Evolutionary conservation across 2,113 vertebrate species (phyloP).

Genomic region (Alethe castanea): DNA sequence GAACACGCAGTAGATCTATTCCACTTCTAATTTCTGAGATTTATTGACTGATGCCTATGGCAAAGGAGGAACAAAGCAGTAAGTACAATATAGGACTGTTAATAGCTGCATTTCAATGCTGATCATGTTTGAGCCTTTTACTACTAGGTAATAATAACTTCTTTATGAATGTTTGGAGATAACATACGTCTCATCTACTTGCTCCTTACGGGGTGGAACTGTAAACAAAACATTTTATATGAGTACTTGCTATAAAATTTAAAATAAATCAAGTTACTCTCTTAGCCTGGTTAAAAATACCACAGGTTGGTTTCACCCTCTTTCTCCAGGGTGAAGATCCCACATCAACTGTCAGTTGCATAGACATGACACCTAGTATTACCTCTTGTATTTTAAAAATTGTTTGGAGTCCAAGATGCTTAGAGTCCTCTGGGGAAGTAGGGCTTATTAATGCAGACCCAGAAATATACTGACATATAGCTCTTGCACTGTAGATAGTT

Average conservation of each 20-base stretch:
- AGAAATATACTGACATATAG: neutral
- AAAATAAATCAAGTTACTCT: slow-evolving; percentile 34
- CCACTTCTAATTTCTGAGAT: neutral
- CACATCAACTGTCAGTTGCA: neutral
- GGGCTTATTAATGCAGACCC: neutral
- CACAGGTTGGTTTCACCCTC: neutral
- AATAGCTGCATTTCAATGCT: neutral
- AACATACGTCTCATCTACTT: slow-evolving; percentile 6
- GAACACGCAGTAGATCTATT: neutral
- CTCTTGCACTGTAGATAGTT: neutral
- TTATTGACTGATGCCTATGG: neutral
- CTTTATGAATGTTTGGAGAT: slow-evolving; percentile 37
- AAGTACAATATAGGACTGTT: neutral
- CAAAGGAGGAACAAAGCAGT: neutral
- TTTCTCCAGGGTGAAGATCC: neutral
- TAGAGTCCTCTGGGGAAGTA: neutral
- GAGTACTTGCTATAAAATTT: neutral
- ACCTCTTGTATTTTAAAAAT: neutral
- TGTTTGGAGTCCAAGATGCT: neutral
- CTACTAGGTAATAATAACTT: slow-evolving; percentile 21
- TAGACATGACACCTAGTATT: neutral
- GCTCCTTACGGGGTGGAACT: neutral
- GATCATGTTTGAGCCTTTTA: slow-evolving; percentile 9
- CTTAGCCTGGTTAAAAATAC: neutral
- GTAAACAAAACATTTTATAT: slow-evolving; percentile 49